These are phyloP conservation scores for Collichthys lucidus DNA, from an alignment of 2,113 vertebrate genomes.

Conservation along the genomic window DNA sequence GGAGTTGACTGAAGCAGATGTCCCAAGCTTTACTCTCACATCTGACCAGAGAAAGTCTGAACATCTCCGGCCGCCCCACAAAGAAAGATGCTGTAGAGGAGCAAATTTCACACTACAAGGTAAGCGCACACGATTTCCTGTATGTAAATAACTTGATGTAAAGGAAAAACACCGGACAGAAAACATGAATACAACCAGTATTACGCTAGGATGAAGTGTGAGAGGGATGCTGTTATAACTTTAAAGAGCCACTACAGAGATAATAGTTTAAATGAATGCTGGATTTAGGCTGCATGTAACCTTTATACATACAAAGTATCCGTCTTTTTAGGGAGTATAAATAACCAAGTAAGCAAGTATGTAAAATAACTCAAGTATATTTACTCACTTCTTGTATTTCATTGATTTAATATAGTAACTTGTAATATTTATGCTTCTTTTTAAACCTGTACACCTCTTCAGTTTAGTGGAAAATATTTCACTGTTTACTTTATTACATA, in stretches of 20 bases:
- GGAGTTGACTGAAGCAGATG: constrained; percentile 67
- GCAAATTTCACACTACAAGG: constrained; percentile 21
- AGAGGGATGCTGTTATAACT: neutral
- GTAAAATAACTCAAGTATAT: neutral
- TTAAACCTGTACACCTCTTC: too few species aligned
- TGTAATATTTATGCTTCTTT: neutral
- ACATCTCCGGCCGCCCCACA: neutral
- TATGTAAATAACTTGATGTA: neutral
- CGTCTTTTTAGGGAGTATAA: neutral
- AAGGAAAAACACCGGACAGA: neutral
- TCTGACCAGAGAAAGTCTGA: constrained; percentile 64
- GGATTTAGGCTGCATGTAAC: neutral
- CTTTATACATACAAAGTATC: neutral
- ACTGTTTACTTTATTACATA: neutral
- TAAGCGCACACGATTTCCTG: constrained; percentile 10
- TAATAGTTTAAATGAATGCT: neutral
- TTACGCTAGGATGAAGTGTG: neutral
- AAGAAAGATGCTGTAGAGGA: constrained; percentile 59
- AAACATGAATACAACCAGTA: neutral
- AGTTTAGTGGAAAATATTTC: neutral
- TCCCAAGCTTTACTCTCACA: constrained; percentile 46
- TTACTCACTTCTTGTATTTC: neutral
- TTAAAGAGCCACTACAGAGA: neutral
- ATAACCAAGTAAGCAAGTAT: neutral
- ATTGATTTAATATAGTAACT: too few species aligned